Evolutionary conservation across 2,113 vertebrate species (phyloP).

Genomic region (Ondatra zibethicus): DNA sequence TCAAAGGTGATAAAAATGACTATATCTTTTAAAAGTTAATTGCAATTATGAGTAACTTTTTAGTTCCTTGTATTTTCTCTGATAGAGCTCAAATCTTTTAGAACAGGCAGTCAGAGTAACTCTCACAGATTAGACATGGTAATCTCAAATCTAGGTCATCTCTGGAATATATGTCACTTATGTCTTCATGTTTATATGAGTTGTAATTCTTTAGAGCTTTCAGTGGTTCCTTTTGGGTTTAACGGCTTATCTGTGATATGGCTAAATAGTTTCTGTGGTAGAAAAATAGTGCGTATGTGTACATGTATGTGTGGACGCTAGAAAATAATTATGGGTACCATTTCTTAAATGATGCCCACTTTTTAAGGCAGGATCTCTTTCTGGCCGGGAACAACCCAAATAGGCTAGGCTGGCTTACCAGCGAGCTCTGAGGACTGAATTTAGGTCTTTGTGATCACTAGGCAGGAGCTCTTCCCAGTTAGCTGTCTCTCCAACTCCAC

Average conservation of each 20-base stretch:
- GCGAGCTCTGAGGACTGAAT: not conserved
- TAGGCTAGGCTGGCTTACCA: not conserved
- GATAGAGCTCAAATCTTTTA: not conserved
- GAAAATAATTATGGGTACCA: not conserved
- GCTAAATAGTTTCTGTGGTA: constrained; percentile 3
- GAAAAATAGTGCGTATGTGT: not conserved
- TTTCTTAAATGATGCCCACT: not conserved
- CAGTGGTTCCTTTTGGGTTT: not conserved
- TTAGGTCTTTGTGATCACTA: not conserved
- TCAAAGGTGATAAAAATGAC: not conserved
- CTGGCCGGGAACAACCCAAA: not conserved
- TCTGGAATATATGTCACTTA: not conserved
- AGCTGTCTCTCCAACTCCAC: not conserved
- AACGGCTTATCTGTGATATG: not conserved
- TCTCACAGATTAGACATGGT: not conserved
- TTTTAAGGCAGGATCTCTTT: not conserved
- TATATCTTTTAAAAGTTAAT: not conserved
- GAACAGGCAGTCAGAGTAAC: not conserved
- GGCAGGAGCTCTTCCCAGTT: too few species aligned
- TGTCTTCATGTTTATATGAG: not conserved
- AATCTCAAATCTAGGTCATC: not conserved
- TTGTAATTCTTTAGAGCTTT: not conserved
- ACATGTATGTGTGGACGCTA: not conserved
- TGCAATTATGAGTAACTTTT: not conserved
- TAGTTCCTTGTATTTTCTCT: constrained; percentile 25